Evolutionary conservation across 1,140 invertebrate genomes (phyloP), one percentile per base, ranked within the genome.

Genomic region (Dinothrombium tinctorium): DNA sequence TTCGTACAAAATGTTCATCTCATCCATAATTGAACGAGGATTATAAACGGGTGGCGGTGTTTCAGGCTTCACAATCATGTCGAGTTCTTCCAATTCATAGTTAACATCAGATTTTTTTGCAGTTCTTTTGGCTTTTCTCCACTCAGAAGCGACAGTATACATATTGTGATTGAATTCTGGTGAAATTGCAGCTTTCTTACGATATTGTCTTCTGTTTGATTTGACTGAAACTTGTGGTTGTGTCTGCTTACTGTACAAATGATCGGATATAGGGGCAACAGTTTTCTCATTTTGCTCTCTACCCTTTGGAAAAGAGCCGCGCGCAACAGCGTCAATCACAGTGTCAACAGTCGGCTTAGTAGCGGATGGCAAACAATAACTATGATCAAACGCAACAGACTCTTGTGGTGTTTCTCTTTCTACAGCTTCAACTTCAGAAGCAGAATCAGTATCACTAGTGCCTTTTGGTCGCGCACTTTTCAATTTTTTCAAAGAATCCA

Each of bases 1-100:
- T 52, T 80, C 75, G 56, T 79, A 86, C 40, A 83, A 60, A 42
- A 82, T 66, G 31, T 69, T 65, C 71, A 81, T 74, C 57, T 86
- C 77, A 3, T 66, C 66, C 54, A 74, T 68, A 8, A 76, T 58
- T 54, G 74, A 71, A 28, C 77, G 44, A 20, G 52, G 49, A 24
- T 47, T 47, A 46, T 55, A 60, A 25, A 51, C 53, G n/a, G n/a
- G n/a, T n/a, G n/a, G n/a, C n/a, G n/a, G n/a, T 20, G 51, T 43
- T 45, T 49, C 49, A 17, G 56, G 53, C 49, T 53, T 54, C 20
- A 24, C 33, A 3, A 40, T 31, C 12, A 32, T 22, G 17, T 12
- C 20, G 32, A 14, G 14, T 20, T 6, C 20, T 21, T 17, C 20
- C 4, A 32, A n/a, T n/a, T 40, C 28, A 20, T 31, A 14, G 9